These are phyloP conservation scores for Aquatica leii DNA, from an alignment of 2,888 invertebrate species.

Conservation along the genomic window DNA sequence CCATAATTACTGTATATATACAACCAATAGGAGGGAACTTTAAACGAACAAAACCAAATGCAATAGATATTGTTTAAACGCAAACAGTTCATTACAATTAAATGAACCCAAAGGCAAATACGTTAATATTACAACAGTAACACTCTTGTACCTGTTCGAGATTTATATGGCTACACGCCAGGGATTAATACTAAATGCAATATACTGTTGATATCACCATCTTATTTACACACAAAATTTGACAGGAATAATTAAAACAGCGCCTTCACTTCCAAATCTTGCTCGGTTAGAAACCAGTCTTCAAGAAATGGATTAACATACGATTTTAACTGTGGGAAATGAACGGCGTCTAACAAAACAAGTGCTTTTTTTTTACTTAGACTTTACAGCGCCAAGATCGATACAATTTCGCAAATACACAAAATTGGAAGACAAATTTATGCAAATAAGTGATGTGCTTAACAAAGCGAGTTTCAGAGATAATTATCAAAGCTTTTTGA, in stretches of 20 bases:
- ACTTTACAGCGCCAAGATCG: constrained; percentile 23
- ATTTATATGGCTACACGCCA: constrained; percentile 28
- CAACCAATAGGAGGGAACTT: too few species aligned
- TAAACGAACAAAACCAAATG: constrained; percentile 21
- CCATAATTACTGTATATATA: too few species aligned
- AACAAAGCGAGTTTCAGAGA: constrained; percentile 5
- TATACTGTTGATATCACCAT: constrained; percentile 22
- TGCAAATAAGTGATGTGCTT: constrained; percentile 9
- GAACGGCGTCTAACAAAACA: constrained; percentile 57
- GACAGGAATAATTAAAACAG: not conserved
- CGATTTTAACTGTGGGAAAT: constrained; percentile 53
- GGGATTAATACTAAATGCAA: constrained; percentile 31
- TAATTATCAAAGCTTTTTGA: constrained; percentile 12
- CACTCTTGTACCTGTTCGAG: constrained; percentile 29
- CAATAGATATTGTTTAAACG: constrained; percentile 35
- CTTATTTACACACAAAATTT: constrained; percentile 22
- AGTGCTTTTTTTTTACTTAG: constrained; percentile 50
- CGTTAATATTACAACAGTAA: constrained; percentile 41
- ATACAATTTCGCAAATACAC: constrained; percentile 1
- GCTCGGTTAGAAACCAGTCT: constrained; percentile 47
- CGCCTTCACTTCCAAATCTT: constrained; percentile 15
- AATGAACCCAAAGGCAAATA: constrained; percentile 30
- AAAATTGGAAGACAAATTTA: constrained; percentile 9
- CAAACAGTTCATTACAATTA: constrained; percentile 36
- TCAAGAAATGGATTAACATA: constrained; percentile 50